Evolutionary conservation across 2,113 vertebrate species (phyloP).

Genomic region (Zapornia atra): DNA sequence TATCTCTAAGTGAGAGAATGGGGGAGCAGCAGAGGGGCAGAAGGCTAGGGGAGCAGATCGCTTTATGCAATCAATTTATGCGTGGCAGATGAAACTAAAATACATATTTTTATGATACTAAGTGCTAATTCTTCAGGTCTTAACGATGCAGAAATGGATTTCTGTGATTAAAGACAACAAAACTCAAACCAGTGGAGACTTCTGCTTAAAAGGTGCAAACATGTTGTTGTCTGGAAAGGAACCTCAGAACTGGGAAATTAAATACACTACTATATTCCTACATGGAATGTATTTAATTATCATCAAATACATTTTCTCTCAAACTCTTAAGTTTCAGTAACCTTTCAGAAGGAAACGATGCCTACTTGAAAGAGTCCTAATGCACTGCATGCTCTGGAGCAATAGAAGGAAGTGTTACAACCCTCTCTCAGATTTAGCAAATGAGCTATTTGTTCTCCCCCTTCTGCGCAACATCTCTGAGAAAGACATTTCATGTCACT

Average conservation of each 20-base stretch:
- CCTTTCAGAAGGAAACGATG: background rate
- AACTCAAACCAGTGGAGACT: background rate
- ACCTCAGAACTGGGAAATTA: constrained; percentile 19
- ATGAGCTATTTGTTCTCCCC: background rate
- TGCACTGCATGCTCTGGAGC: background rate
- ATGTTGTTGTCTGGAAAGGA: constrained; percentile 5
- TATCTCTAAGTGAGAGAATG: constrained; percentile 5
- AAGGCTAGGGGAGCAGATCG: constrained; percentile 2
- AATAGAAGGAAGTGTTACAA: background rate
- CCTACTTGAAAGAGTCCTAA: background rate
- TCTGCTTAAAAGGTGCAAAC: background rate
- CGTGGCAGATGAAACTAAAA: constrained; percentile 34
- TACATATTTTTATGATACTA: constrained; percentile 29
- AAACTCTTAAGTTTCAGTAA: background rate
- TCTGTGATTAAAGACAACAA: constrained; percentile 52
- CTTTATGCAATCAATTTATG: constrained; percentile 32
- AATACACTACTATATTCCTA: background rate
- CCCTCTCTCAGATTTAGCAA: background rate
- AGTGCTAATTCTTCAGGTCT: constrained; percentile 53
- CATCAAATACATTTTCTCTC: background rate
- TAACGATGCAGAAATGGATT: constrained; percentile 17
- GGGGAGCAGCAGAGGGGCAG: background rate
- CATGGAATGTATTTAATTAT: constrained; percentile 13
- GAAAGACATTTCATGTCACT: background rate
- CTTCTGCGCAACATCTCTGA: background rate